Evolutionary conservation across 2,797 vertebrate genomes (phyloP), one percentile per base, ranked within the genome.

Genomic region (Siniperca scherzeri): DNA sequence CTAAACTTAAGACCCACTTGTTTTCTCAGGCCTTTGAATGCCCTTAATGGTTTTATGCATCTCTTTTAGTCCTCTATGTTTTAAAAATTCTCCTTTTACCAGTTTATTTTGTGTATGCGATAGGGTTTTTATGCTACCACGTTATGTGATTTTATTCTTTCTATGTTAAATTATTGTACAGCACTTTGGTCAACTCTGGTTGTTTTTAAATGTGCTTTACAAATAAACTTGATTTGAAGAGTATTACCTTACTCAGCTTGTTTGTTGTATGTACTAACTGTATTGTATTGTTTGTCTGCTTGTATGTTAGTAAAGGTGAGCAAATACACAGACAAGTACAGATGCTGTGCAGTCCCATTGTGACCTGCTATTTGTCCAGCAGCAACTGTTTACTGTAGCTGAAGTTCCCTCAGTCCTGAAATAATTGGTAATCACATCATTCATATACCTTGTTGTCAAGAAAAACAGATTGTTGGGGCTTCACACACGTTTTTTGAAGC

Each of bases 381-480:
- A 80, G 74, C 60, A 44, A 14, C 21, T 72, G 46, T 82, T 74
- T 76, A 36, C 60, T 71, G 62, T 52, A 53, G 38, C 52, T 59
- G 3, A 64, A 55, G 30, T 56, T 77, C 27, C 33, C 12, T 25
- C 30, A 56, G 16, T 71, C 17, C 46, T 66, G 38, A 17, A 44
- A 62, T 48, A 81, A 61, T 40, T 70, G 64, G 3, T 62, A 42
- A 52, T 72, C 38, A 14, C 62, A 38, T 61, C 48, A 56, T 46
- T 69, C 59, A 70, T 44, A n/a, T 19, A 10, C 30, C 68, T 2
- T 36, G 21, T 36, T 69, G n/a, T 55, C 40, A 70, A 36, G 17
- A 65, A 44, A 70, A 66, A 64, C 14, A n/a, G 17, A 74, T 70
- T 38, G 22, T 55, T 36, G 14, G 17, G 25, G 33, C 53, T 48